Percentiles rank a stretch among this genome's conserved stretches.
Evolutionary conservation across 2,888 invertebrate genomes (phyloP).

Genomic region (Clivina fossor): DNA sequence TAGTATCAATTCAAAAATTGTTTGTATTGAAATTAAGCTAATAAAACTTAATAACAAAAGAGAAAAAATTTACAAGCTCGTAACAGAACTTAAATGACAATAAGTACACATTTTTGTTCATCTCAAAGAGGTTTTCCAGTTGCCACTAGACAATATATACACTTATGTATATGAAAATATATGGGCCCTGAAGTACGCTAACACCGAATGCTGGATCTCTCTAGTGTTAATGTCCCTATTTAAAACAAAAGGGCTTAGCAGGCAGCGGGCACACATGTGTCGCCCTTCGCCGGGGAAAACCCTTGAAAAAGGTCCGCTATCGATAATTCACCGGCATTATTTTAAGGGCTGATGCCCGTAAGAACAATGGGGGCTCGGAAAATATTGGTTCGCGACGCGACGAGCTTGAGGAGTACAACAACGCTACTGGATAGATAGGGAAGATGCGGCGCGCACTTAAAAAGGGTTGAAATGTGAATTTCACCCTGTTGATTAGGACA

Average conservation of each 20-base stretch:
- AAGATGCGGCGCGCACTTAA: conserved; percentile 21
- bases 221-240: conserved; percentile 28
- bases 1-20: too few species aligned
- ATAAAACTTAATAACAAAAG: too few species aligned
- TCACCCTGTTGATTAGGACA: conserved; percentile 24
- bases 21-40: too few species aligned
- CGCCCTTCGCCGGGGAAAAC: conserved; percentile 36
- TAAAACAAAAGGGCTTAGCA: conserved; percentile 28
- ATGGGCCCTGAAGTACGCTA: conserved; percentile 9
- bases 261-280: conserved; percentile 26
- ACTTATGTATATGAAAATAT: conserved; percentile 27
- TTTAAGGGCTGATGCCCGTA: conserved; percentile 43
- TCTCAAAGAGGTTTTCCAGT: not conserved
- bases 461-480: conserved; percentile 30
- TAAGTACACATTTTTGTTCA: conserved; percentile 12
- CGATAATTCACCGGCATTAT: conserved; percentile 52
- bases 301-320: conserved; percentile 50
- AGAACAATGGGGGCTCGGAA: conserved; percentile 16
- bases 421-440: too few species aligned
- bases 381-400: not conserved
- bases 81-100: conserved; percentile 5
- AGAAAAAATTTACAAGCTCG: conserved; percentile 13
- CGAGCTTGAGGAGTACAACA: too few species aligned
- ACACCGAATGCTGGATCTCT: conserved; percentile 8
- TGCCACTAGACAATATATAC: too few species aligned